phyloP scores from a whole-genome alignment of 2,113 vertebrate species.

The Copsychus sechellarum region DNA sequence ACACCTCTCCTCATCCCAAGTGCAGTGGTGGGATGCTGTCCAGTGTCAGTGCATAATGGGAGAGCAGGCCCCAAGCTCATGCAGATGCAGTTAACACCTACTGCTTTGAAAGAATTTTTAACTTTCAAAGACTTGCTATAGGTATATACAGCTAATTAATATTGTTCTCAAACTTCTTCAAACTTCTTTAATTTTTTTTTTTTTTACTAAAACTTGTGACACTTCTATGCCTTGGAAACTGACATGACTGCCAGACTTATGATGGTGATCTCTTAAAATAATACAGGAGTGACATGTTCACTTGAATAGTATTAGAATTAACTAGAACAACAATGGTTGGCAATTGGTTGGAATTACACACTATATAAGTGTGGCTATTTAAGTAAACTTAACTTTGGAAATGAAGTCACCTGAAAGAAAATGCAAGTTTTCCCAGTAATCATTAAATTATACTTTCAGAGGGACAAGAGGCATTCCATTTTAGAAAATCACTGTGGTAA shows the following conservation, averaged over 20 bases:
- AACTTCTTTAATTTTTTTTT: background rate
- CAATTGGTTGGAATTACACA: background rate
- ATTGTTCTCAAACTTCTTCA: background rate
- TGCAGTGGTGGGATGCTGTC: background rate
- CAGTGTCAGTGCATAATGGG: accelerated
- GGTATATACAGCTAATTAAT: background rate
- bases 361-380: background rate
- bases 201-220: background rate
- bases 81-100: background rate
- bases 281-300: background rate
- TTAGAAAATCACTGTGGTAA: background rate
- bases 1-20: background rate
- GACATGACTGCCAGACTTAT: background rate
- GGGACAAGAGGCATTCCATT: background rate
- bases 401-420: background rate
- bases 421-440: background rate
- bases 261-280: background rate
- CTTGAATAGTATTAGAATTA: background rate
- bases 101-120: background rate
- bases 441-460: background rate
- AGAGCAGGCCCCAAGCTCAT: background rate
- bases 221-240: background rate
- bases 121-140: background rate
- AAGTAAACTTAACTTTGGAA: background rate
- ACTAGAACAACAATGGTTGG: background rate